Conservation (phyloP, 1,140 invertebrate species). For the Temnothorax curvispinosus region DNA sequence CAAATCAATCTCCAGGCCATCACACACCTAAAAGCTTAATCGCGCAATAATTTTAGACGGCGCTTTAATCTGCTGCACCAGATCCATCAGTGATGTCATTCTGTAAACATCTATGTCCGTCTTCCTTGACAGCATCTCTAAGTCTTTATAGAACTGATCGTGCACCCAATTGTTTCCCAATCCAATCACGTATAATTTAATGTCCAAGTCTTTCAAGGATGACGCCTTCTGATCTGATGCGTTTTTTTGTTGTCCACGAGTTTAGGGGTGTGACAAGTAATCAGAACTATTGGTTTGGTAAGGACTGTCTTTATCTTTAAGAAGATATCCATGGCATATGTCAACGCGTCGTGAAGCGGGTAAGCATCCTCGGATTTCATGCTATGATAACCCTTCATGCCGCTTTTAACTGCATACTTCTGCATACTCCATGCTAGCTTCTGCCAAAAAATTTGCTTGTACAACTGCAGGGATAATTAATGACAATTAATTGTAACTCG, state of each 20-base stretch:
- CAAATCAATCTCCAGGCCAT: constrained; percentile 64
- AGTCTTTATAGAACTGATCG: no score
- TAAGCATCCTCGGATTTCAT: constrained; percentile 35
- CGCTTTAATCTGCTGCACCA: constrained; percentile 68
- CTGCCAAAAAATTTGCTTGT: constrained; percentile 64
- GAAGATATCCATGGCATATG: constrained; percentile 60
- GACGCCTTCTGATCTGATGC: constrained; percentile 54
- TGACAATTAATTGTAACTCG: neutral
- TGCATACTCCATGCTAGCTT: constrained; percentile 59
- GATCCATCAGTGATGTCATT: constrained; percentile 59
- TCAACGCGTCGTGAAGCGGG: constrained; percentile 71
- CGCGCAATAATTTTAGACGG: constrained; percentile 64
- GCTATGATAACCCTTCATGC: constrained; percentile 25
- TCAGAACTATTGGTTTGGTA: constrained; percentile 65
- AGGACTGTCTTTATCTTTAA: constrained; percentile 61
- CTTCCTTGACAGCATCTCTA: constrained; percentile 54
- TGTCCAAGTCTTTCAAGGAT: constrained; percentile 49
- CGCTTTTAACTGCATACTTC: constrained; percentile 58
- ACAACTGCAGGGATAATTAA: constrained; percentile 15
- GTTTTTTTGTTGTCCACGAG: constrained; percentile 51
- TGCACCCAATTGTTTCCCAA: no score
- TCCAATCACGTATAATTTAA: neutral
- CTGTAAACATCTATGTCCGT: constrained; percentile 55
- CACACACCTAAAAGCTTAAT: neutral
- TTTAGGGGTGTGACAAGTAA: constrained; percentile 65